Conservation (phyloP, 2,113 vertebrate species). For the Sander vitreus region DNA sequence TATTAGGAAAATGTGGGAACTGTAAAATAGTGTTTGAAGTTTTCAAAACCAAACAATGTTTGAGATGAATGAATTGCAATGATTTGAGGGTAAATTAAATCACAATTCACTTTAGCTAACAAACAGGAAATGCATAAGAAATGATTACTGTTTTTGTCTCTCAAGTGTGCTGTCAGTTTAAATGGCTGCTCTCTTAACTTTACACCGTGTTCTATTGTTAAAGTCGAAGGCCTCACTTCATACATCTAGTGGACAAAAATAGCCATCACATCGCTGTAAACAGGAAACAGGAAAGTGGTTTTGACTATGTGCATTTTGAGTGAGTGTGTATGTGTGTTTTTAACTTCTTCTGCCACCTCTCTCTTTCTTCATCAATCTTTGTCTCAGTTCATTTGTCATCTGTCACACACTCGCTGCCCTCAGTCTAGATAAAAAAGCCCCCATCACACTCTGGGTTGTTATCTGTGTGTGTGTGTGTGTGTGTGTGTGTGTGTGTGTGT, state of each 20-base stretch:
- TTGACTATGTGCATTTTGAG: constrained; percentile 26
- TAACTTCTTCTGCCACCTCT: constrained; percentile 43
- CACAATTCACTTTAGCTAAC: not conserved
- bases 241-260: constrained; percentile 61
- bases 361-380: constrained; percentile 22
- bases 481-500: not conserved
- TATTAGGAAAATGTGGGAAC: not conserved
- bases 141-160: not conserved
- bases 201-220: constrained; percentile 59
- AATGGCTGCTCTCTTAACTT: not conserved
- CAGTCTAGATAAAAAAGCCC: constrained; percentile 3
- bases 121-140: constrained; percentile 43
- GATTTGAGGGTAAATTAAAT: not conserved
- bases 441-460: not conserved
- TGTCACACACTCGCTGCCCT: constrained; percentile 2
- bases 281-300: constrained; percentile 80
- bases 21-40: not conserved
- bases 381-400: constrained; percentile 25
- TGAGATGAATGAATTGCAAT: not conserved
- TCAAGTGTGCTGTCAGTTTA: not conserved
- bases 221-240: constrained; percentile 41
- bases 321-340: constrained; percentile 26
- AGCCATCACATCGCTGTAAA: constrained; percentile 75
- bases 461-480: not conserved
- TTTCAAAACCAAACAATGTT: not conserved